phyloP scores from a whole-genome alignment of 1,140 invertebrate species.

The Pseudachorutes palmiensis region DNA sequence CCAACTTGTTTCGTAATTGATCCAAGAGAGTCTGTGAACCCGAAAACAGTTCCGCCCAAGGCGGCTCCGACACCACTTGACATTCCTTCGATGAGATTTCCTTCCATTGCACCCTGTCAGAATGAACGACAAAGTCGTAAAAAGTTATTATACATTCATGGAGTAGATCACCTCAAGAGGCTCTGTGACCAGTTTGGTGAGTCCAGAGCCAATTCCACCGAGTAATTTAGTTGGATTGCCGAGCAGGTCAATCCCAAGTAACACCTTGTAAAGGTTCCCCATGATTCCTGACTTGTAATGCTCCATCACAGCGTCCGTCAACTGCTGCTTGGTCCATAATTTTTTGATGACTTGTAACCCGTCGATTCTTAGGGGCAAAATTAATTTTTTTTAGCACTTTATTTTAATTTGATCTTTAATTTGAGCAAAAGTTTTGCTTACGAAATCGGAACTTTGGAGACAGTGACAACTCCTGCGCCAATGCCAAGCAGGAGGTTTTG shows the following conservation, averaged over 20 bases:
- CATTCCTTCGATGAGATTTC: background rate
- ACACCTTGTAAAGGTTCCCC: background rate
- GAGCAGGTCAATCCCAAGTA: constrained; percentile 1
- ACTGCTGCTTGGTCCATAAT: background rate
- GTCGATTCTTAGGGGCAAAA: background rate
- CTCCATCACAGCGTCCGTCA: background rate
- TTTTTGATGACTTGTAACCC: background rate
- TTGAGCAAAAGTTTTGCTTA: background rate
- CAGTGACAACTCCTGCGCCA: background rate
- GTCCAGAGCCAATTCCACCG: background rate
- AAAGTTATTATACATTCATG: too few species aligned
- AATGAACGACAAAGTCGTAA: background rate
- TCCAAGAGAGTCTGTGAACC: background rate
- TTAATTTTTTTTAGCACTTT: background rate
- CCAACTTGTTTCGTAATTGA: background rate
- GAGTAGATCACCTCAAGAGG: background rate
- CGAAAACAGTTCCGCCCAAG: background rate
- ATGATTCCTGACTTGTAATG: background rate
- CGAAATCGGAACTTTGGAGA: background rate
- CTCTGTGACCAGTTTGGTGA: background rate
- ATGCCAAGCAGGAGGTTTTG: background rate
- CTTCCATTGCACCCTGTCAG: constrained; percentile 8
- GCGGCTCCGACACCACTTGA: background rate
- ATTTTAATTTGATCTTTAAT: background rate
- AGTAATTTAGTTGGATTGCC: constrained; percentile 9